These are phyloP conservation scores for Rhizomys pruinosus DNA, from an alignment of 2,113 vertebrate species.

Conservation along the genomic window DNA sequence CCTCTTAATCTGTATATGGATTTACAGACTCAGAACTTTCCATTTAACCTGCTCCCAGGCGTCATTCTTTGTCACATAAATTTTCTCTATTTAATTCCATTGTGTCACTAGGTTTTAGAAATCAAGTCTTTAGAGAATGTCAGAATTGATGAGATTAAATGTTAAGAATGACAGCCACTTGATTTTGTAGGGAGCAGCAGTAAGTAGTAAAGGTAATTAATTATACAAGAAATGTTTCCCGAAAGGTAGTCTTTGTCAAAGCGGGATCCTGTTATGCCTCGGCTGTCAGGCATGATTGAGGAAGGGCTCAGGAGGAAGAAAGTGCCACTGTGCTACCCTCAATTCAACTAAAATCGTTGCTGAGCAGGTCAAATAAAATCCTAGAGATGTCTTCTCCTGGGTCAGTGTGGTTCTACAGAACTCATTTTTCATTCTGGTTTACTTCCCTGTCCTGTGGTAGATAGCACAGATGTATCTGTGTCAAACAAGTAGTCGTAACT, in stretches of 20 bases:
- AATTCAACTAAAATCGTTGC: background rate
- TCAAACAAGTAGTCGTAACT: background rate
- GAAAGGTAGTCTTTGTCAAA: background rate
- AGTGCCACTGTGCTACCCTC: background rate
- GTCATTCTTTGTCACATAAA: background rate
- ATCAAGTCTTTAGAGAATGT: background rate
- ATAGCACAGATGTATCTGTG: background rate
- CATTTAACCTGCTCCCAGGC: background rate
- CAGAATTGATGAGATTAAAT: background rate
- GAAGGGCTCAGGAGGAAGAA: background rate
- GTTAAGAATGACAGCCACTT: background rate
- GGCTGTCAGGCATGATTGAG: background rate
- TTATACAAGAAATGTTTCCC: background rate
- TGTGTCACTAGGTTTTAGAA: background rate
- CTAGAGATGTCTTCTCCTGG: background rate
- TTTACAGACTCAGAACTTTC: background rate
- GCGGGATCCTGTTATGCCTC: background rate
- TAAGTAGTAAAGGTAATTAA: conserved; percentile 15
- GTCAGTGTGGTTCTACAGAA: background rate
- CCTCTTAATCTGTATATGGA: background rate
- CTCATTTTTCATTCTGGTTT: background rate
- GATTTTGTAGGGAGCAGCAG: background rate
- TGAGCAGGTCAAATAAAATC: background rate
- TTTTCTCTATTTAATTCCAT: background rate
- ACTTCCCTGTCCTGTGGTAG: background rate